Evolutionary conservation across 1,140 invertebrate species (phyloP).

Genomic region (Atta cephalotes): DNA sequence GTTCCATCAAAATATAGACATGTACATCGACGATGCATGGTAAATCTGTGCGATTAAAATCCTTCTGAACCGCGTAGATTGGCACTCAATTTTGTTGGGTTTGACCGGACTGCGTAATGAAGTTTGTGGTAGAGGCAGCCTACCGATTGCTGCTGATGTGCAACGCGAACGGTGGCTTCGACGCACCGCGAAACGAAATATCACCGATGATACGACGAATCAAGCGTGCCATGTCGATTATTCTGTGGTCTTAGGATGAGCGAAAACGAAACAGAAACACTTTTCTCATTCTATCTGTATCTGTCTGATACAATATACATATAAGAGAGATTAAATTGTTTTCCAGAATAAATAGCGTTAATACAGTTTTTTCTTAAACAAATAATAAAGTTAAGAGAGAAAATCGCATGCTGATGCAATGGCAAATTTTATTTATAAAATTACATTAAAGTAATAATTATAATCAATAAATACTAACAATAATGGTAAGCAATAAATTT

Average conservation of each 20-base stretch:
- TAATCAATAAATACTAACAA: not conserved
- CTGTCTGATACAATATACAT: not conserved
- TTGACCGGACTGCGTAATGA: slow-evolving; percentile 58
- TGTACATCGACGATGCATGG: slow-evolving; percentile 17
- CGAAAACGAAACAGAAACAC: not conserved
- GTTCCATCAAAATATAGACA: slow-evolving; percentile 43
- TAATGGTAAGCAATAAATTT: not conserved
- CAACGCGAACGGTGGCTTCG: slow-evolving; percentile 44
- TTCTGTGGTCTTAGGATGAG: slow-evolving; percentile 46
- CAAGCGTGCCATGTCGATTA: slow-evolving; percentile 29
- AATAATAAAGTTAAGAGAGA: not conserved
- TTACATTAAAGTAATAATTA: not conserved
- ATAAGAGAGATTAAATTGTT: not conserved
- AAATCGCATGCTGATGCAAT: not conserved
- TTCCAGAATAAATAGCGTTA: not conserved
- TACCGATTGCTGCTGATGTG: slow-evolving; percentile 47
- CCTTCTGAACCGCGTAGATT: slow-evolving; percentile 55
- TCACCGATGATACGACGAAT: slow-evolving; percentile 36
- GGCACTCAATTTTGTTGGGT: slow-evolving; percentile 62
- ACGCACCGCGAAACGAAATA: slow-evolving; percentile 62
- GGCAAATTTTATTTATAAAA: slow-evolving; percentile 1
- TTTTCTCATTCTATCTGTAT: not conserved
- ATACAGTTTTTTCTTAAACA: not conserved
- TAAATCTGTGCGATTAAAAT: slow-evolving; percentile 55
- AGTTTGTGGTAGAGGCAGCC: slow-evolving; percentile 56